A percentile compares a stretch with the other conserved stretches of the same genome.
Evolutionary conservation across 2,113 vertebrate genomes (phyloP).

Genomic region (Butorides virescens): DNA sequence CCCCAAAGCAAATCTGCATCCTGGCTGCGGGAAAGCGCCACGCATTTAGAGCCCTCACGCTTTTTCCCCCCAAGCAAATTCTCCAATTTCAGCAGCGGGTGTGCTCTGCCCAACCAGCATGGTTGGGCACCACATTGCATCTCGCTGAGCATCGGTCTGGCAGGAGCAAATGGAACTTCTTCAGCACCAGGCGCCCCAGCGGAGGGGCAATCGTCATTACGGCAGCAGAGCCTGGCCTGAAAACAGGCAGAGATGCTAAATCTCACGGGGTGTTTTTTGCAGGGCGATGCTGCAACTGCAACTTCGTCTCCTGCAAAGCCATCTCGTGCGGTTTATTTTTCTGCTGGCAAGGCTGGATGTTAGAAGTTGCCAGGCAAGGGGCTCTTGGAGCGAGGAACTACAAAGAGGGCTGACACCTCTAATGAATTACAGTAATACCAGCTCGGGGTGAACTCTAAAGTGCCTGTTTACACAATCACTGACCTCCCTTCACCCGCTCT

Average conservation of each 20-base stretch:
- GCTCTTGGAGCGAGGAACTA: background rate
- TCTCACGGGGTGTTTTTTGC: background rate
- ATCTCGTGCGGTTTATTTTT: background rate
- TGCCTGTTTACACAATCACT: slow-evolving; percentile 65
- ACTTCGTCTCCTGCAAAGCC: background rate
- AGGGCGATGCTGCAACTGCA: background rate
- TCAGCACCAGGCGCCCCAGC: background rate
- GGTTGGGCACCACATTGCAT: fast-evolving
- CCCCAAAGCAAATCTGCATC: background rate
- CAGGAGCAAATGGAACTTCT: background rate
- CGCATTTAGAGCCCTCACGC: fast-evolving
- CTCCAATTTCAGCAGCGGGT: fast-evolving
- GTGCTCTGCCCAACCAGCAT: fast-evolving
- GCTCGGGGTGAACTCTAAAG: slow-evolving; percentile 56
- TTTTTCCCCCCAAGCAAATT: too few species aligned
- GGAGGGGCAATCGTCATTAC: background rate
- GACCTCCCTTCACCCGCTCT: slow-evolving; percentile 48
- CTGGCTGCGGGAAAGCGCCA: background rate
- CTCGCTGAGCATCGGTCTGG: background rate
- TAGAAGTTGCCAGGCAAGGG: background rate
- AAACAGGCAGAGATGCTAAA: background rate
- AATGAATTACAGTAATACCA: slow-evolving; percentile 58
- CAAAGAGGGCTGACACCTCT: slow-evolving; percentile 61
- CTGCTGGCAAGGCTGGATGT: background rate
- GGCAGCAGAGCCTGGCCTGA: background rate